Conservation (phyloP, 1,140 invertebrate species). For the Dreissena rostriformis region DNA sequence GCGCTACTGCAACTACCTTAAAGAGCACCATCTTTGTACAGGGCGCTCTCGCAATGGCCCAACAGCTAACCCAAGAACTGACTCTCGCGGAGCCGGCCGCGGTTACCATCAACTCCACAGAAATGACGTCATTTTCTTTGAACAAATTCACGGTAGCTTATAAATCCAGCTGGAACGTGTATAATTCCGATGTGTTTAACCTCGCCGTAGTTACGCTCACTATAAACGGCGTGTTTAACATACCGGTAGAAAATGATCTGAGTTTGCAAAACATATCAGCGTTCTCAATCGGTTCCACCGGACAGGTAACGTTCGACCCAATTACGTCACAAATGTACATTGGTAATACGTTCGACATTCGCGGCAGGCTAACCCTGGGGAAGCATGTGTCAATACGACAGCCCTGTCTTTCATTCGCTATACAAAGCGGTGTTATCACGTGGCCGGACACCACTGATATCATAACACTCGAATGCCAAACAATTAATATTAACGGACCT, state of each 20-base stretch:
- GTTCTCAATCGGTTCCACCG: slow-evolving; percentile 58
- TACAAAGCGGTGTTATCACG: slow-evolving; percentile 55
- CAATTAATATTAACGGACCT: slow-evolving; percentile 63
- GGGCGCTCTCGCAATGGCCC: slow-evolving; percentile 56
- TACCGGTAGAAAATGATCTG: not conserved
- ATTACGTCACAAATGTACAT: slow-evolving; percentile 56
- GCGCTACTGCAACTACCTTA: slow-evolving; percentile 33
- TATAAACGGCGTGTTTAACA: slow-evolving; percentile 1
- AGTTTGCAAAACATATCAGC: not conserved
- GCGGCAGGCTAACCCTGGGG: slow-evolving; percentile 56
- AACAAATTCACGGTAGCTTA: not conserved
- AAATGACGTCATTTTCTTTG: not conserved
- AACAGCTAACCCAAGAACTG: slow-evolving; percentile 37
- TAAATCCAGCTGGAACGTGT: not conserved
- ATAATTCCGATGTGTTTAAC: not conserved
- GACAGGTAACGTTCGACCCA: slow-evolving; percentile 59
- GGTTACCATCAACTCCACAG: slow-evolving; percentile 23
- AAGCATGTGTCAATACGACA: slow-evolving; percentile 56
- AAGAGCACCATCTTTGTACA: slow-evolving; percentile 20
- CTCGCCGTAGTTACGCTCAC: not conserved
- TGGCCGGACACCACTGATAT: slow-evolving; percentile 59
- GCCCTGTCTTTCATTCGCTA: slow-evolving; percentile 57
- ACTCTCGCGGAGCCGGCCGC: slow-evolving; percentile 33
- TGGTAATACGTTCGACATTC: slow-evolving; percentile 55
- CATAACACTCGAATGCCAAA: slow-evolving; percentile 62